A percentile compares a stretch with the other conserved stretches of the same genome.
phyloP scores from a whole-genome alignment of 1,140 invertebrate genomes.

The Elymnias hypermnestra region DNA sequence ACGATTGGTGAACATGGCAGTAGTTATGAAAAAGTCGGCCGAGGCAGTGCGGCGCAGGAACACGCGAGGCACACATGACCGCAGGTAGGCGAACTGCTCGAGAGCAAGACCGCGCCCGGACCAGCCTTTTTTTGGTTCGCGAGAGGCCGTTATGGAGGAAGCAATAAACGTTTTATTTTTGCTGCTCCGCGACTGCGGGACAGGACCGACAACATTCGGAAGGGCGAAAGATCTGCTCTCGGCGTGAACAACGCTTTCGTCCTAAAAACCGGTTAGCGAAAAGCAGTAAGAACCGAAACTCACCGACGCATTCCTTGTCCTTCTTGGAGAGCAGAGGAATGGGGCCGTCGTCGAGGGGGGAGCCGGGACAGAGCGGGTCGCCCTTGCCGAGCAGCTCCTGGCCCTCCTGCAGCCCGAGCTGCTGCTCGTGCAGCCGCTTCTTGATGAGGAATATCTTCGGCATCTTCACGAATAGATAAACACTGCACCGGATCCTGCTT shows the following conservation, averaged over 20 bases:
- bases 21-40: too few species aligned
- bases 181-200: neutral
- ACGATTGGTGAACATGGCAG: too few species aligned
- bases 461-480: slow-evolving; percentile 77
- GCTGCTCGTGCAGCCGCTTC: slow-evolving; percentile 91
- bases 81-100: slow-evolving; percentile 51
- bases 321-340: slow-evolving; percentile 78
- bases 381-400: slow-evolving; percentile 81
- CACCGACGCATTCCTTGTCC: slow-evolving; percentile 69
- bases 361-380: slow-evolving; percentile 70
- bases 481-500: slow-evolving; percentile 62
- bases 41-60: too few species aligned
- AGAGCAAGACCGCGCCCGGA: slow-evolving; percentile 57
- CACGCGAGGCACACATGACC: slow-evolving; percentile 54
- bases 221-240: too few species aligned
- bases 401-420: slow-evolving; percentile 85
- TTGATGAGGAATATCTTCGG: slow-evolving; percentile 94
- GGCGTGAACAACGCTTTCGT: too few species aligned
- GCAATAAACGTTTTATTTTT: slow-evolving; percentile 36
- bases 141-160: slow-evolving; percentile 61
- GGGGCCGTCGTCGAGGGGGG: slow-evolving; percentile 74
- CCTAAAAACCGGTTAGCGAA: too few species aligned
- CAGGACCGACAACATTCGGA: too few species aligned
- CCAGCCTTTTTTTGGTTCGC: slow-evolving; percentile 43
- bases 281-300: slow-evolving; percentile 29